Evolutionary conservation across 2,888 invertebrate species (phyloP).

Genomic region (Neria commutata): DNA sequence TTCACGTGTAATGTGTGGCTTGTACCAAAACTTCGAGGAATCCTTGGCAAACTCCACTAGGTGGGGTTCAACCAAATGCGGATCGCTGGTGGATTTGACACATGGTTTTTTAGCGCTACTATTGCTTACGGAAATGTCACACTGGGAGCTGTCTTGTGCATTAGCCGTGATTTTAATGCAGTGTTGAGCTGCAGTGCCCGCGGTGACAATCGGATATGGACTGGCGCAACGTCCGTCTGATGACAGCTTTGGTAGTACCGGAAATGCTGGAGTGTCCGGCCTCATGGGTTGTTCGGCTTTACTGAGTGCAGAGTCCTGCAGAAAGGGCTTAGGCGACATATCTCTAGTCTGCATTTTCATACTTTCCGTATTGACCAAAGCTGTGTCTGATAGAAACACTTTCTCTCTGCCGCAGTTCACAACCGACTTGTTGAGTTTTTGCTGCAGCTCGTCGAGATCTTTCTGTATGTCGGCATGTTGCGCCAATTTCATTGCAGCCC

Average conservation of each 20-base stretch:
- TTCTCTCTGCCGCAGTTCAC: too few relatives aligned
- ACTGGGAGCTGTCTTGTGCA: background rate
- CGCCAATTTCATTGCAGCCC: constrained; percentile 31
- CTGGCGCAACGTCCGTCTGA: constrained; percentile 66
- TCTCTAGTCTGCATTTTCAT: background rate
- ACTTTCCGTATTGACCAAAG: background rate
- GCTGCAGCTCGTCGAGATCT: constrained; percentile 41
- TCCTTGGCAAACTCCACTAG: constrained; percentile 85
- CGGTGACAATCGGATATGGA: constrained; percentile 38
- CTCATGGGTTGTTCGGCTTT: constrained; percentile 62
- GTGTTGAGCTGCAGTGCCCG: background rate
- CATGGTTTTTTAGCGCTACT: constrained; percentile 3
- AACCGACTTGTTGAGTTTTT: constrained; percentile 30
- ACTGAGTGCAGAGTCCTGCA: constrained; percentile 21
- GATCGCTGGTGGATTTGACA: constrained; percentile 63
- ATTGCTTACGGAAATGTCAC: background rate
- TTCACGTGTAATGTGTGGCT: constrained; percentile 91
- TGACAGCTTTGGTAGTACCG: constrained; percentile 82
- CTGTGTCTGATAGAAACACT: too few relatives aligned
- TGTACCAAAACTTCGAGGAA: constrained; percentile 97
- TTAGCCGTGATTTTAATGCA: background rate
- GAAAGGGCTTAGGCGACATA: background rate
- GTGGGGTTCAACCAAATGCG: constrained; percentile 84
- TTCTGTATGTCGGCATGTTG: constrained; percentile 40
- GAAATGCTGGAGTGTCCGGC: constrained; percentile 90